A percentile compares a stretch with the other conserved stretches of the same genome.
phyloP scores from a whole-genome alignment of 2,888 invertebrate genomes.

The Polyommatus iphigenia region DNA sequence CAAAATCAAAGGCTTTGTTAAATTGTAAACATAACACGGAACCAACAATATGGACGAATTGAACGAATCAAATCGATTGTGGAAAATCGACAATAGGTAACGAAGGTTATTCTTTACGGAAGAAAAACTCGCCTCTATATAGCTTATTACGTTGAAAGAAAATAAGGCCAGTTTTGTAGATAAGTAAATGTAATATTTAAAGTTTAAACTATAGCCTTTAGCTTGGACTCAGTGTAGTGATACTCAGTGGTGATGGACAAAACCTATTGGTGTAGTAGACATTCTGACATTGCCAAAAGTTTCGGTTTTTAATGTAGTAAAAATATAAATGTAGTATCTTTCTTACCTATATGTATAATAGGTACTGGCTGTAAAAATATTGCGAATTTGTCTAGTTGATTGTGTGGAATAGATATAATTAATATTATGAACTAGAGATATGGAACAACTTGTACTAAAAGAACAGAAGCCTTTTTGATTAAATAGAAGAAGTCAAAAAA shows the following conservation, averaged over 20 bases:
- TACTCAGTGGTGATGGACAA: background rate
- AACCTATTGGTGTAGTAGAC: background rate
- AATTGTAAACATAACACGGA: constrained; percentile 25
- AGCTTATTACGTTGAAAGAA: background rate
- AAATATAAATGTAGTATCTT: too few species aligned
- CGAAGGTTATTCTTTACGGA: constrained; percentile 36
- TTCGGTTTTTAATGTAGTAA: background rate
- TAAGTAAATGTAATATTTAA: background rate
- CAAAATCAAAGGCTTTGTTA: background rate
- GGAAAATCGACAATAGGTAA: constrained; percentile 47
- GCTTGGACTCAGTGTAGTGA: background rate
- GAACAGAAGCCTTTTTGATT: too few species aligned
- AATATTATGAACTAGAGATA: too few species aligned
- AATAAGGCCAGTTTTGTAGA: constrained; percentile 2
- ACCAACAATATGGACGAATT: constrained; percentile 38
- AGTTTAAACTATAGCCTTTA: background rate
- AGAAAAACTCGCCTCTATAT: constrained; percentile 28
- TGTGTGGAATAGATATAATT: too few species aligned
- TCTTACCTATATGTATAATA: too few species aligned
- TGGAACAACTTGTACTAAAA: too few species aligned
- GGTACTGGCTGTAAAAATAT: too few species aligned
- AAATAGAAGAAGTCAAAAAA: too few species aligned
- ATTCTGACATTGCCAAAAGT: background rate
- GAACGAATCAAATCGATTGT: constrained; percentile 38
- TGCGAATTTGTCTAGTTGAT: too few species aligned